phyloP scores from a whole-genome alignment of 2,888 invertebrate genomes.

The Odontomyia ornata region DNA sequence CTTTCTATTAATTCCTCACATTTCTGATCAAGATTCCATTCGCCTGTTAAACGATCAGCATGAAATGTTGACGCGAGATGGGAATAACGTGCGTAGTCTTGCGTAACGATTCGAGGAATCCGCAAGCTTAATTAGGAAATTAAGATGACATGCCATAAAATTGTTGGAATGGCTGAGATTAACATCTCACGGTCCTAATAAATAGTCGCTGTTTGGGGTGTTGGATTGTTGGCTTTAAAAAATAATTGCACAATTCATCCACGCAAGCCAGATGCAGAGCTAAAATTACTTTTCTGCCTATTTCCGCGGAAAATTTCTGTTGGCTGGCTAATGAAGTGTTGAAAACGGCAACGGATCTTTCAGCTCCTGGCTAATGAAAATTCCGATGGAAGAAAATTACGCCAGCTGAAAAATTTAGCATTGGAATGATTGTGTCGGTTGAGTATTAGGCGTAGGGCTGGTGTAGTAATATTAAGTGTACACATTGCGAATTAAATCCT shows the following conservation, averaged over 20 bases:
- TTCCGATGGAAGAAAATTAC: no score
- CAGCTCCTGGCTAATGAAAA: no score
- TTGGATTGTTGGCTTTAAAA: neutral
- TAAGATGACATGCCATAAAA: neutral
- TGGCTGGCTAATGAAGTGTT: slow-evolving; percentile 4
- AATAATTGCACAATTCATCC: neutral
- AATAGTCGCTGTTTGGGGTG: neutral
- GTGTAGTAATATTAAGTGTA: no score
- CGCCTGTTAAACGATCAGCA: no score
- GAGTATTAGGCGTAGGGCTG: no score
- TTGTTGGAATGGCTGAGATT: neutral
- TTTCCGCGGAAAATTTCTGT: neutral
- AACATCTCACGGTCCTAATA: neutral
- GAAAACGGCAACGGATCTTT: neutral
- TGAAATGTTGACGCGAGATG: no score
- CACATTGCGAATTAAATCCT: no score
- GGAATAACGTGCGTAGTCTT: no score
- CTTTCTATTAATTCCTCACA: no score
- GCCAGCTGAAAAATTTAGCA: no score
- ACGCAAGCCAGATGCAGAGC: slow-evolving; percentile 11
- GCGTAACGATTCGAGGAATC: neutral
- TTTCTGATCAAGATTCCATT: no score
- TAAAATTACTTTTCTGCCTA: neutral
- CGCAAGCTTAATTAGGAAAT: neutral
- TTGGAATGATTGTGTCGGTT: neutral